These are phyloP conservation scores for Drosophila mimica DNA, from an alignment of 2,888 invertebrate genomes.

Conservation along the genomic window DNA sequence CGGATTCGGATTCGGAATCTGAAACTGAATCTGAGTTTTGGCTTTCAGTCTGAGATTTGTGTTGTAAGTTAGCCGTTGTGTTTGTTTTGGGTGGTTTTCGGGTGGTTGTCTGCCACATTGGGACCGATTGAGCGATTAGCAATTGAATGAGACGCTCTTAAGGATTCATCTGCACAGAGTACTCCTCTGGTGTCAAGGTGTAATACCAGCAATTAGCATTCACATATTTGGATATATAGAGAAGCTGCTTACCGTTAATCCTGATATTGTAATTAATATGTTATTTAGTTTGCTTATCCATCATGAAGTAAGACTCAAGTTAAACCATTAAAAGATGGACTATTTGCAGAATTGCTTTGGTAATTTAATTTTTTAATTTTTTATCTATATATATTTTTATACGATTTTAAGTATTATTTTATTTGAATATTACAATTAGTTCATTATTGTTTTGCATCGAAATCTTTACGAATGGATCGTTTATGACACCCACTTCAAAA, in stretches of 20 bases:
- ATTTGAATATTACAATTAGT: too few species aligned
- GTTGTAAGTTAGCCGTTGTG: slow-evolving; percentile 41
- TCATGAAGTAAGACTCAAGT: background rate
- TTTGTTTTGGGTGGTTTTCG: slow-evolving; percentile 33
- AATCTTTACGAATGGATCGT: too few species aligned
- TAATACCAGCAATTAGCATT: background rate
- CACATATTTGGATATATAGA: background rate
- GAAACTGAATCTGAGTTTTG: background rate
- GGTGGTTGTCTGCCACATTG: slow-evolving; percentile 25
- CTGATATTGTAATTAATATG: background rate
- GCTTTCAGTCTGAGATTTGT: slow-evolving; percentile 29
- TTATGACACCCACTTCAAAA: background rate
- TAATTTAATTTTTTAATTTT: too few species aligned
- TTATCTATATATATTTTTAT: too few species aligned
- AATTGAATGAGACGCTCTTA: slow-evolving; percentile 24
- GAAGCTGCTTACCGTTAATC: background rate
- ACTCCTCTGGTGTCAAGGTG: slow-evolving; percentile 22
- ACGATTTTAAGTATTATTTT: too few species aligned
- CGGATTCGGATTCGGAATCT: too few species aligned
- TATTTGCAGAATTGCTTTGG: background rate
- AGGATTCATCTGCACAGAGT: slow-evolving; percentile 23
- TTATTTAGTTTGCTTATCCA: background rate
- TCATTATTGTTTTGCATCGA: too few species aligned
- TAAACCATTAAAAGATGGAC: background rate
- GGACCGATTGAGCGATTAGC: slow-evolving; percentile 38